Percentiles rank a stretch among this genome's conserved stretches.
Conservation (phyloP, 1,140 invertebrate genomes). For the Drosophila navojoa region DNA sequence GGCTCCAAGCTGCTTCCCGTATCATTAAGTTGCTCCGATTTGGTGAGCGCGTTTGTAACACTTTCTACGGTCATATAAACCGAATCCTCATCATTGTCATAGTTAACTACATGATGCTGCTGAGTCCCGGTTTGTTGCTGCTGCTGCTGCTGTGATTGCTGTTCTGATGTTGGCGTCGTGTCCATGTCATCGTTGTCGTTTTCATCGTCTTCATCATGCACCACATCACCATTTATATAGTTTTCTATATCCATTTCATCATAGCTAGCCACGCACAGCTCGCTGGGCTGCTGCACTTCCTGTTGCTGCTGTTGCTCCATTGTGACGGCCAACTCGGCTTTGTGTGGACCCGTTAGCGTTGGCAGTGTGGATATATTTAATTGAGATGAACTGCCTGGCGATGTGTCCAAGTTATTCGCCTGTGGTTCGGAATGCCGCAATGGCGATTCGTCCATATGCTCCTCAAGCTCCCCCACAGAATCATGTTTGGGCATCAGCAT, state of each 20-base stretch:
- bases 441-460: constrained; percentile 57
- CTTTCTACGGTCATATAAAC: constrained; percentile 64
- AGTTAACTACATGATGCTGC: constrained; percentile 37
- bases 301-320: constrained; percentile 54
- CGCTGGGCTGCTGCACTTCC: constrained; percentile 54
- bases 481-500: constrained; percentile 67
- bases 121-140: constrained; percentile 50
- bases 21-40: constrained; percentile 47
- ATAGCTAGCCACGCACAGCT: constrained; percentile 65
- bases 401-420: constrained; percentile 42
- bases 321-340: constrained; percentile 40
- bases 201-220: constrained; percentile 57
- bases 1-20: constrained; percentile 39
- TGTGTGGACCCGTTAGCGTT: constrained; percentile 63
- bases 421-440: constrained; percentile 48
- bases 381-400: constrained; percentile 48
- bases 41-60: constrained; percentile 46
- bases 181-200: constrained; percentile 69
- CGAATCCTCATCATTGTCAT: constrained; percentile 53
- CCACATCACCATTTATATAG: constrained; percentile 74
- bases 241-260: constrained; percentile 81
- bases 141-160: constrained; percentile 33
- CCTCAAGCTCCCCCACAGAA: constrained; percentile 57
- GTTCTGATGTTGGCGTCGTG: constrained; percentile 43
- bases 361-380: constrained; percentile 61